phyloP scores from a whole-genome alignment of 92 coral and sea anemone genomes.

The Palythoa caribaeorum region DNA sequence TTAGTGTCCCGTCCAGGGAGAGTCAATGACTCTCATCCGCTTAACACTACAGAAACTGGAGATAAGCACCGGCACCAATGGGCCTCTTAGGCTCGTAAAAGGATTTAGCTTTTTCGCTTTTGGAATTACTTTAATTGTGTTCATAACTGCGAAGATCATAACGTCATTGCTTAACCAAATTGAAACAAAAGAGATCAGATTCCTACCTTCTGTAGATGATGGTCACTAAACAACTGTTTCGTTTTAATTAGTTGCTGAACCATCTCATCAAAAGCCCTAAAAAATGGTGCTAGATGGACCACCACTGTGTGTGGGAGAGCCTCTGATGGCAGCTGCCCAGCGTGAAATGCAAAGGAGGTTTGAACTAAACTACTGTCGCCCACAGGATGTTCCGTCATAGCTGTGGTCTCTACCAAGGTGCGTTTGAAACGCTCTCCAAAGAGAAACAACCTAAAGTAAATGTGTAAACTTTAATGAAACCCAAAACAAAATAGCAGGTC shows the following conservation, averaged over 20 bases:
- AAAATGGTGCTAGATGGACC: conserved; percentile 87
- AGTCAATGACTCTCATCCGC: too few relatives aligned
- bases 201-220: conserved; percentile 68
- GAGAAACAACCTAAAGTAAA: conserved; percentile 5
- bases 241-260: conserved; percentile 52
- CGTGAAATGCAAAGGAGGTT: conserved; percentile 15
- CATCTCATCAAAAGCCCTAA: conserved; percentile 61
- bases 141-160: too few relatives aligned
- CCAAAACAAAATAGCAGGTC: too few relatives aligned
- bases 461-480: too few relatives aligned
- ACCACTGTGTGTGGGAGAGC: conserved; percentile 84
- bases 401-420: background rate
- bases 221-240: conserved; percentile 56
- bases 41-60: too few relatives aligned
- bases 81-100: too few relatives aligned
- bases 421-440: conserved; percentile 14
- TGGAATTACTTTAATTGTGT: too few relatives aligned
- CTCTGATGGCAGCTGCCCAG: conserved; percentile 73
- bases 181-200: background rate
- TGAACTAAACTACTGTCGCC: background rate
- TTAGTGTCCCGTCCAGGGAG: too few relatives aligned
- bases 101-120: too few relatives aligned
- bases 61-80: too few relatives aligned
- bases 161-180: background rate
- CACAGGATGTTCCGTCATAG: background rate